Percentiles rank a stretch among this genome's conserved stretches.
Conservation (phyloP, 2,113 vertebrate species). For the Lagopus muta region DNA sequence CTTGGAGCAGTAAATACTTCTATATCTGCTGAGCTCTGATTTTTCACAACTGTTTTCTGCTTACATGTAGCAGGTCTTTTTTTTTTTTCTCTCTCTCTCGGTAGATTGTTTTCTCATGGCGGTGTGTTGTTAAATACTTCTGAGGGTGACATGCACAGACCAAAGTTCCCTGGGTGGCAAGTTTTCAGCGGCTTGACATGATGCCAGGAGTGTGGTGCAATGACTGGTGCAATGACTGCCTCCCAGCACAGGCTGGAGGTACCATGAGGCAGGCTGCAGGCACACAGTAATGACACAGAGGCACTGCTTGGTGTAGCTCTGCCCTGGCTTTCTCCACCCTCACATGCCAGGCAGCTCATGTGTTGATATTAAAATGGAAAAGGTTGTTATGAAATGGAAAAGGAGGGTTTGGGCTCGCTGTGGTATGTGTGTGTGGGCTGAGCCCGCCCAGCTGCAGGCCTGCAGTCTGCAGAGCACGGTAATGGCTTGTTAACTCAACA, state of each 20-base stretch:
- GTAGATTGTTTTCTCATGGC: neutral
- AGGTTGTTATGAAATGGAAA: neutral
- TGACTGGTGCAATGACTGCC: accelerated
- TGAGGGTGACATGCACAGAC: neutral
- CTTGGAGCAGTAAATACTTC: neutral
- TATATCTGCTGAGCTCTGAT: neutral
- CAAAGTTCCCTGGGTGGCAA: constrained; percentile 42
- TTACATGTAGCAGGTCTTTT: neutral
- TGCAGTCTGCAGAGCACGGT: neutral
- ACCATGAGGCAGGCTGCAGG: neutral
- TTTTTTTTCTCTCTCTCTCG: accelerated
- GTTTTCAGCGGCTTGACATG: constrained; percentile 2
- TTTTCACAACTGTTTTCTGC: neutral
- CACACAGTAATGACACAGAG: neutral
- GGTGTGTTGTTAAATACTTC: constrained; percentile 7
- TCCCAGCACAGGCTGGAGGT: too few species aligned
- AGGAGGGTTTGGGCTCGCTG: neutral
- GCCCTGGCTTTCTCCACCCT: neutral
- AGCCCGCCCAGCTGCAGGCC: neutral
- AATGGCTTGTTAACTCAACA: neutral
- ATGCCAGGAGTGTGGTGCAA: constrained; percentile 6
- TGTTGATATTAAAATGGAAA: neutral
- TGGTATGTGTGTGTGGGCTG: neutral
- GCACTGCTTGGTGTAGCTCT: neutral
- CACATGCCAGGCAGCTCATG: neutral